Conservation (phyloP, 2,888 invertebrate species). For the Neuroscelio doddi region DNA sequence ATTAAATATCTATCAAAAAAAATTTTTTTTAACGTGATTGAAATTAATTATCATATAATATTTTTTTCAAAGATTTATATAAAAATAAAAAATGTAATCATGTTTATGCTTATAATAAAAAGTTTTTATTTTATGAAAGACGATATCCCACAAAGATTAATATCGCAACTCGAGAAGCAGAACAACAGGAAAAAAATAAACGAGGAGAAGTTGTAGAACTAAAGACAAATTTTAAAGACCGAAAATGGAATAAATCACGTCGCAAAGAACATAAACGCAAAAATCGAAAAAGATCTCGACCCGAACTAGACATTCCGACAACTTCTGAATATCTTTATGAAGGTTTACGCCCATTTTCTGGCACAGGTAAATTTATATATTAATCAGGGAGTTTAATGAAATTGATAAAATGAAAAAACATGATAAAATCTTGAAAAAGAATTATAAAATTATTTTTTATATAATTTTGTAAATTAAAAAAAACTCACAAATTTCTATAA, state of each 20-base stretch:
- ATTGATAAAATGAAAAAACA: too few relatives aligned
- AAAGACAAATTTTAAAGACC: constrained; percentile 31
- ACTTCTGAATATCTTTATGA: constrained; percentile 49
- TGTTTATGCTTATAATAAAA: background rate
- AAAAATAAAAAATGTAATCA: too few relatives aligned
- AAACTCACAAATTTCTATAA: too few relatives aligned
- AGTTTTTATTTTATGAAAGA: constrained; percentile 61
- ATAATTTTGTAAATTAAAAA: too few relatives aligned
- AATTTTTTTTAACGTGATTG: too few relatives aligned
- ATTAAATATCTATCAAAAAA: constrained; percentile 84
- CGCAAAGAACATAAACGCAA: constrained; percentile 47
- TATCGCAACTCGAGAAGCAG: constrained; percentile 77
- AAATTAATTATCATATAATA: too few relatives aligned
- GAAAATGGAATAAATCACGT: constrained; percentile 62
- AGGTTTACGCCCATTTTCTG: constrained; percentile 73
- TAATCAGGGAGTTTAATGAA: too few relatives aligned
- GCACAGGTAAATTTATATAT: constrained; percentile 66
- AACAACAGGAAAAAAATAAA: constrained; percentile 78
- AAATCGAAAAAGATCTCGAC: constrained; percentile 68
- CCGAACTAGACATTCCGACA: constrained; percentile 4
- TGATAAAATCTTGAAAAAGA: too few relatives aligned
- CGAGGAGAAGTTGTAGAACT: constrained; percentile 81
- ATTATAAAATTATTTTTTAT: too few relatives aligned
- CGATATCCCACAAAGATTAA: constrained; percentile 84
- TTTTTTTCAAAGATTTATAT: too few relatives aligned